These are phyloP conservation scores for Chionis minor DNA, from an alignment of 2,113 vertebrate species.

Conservation along the genomic window DNA sequence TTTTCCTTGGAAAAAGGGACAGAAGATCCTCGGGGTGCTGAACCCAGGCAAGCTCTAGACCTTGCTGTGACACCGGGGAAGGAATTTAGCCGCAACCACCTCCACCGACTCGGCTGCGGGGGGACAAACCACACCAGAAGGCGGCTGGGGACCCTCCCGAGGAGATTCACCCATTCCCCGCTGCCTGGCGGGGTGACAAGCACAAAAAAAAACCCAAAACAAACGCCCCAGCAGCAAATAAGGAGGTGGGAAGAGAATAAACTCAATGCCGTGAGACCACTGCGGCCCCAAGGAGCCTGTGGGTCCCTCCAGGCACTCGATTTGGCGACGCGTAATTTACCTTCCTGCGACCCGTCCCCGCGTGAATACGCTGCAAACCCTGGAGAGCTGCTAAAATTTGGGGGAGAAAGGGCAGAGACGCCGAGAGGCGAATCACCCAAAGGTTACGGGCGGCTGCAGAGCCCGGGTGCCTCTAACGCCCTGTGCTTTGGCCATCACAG, in stretches of 20 bases:
- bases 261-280: not conserved
- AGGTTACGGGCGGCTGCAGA: fast-evolving
- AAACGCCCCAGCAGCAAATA: not conserved
- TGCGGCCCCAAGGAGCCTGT: fast-evolving
- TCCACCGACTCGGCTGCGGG: not conserved
- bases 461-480: not conserved
- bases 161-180: not conserved
- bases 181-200: not conserved
- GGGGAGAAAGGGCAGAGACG: not conserved
- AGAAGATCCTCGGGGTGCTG: not conserved
- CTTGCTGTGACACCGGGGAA: fast-evolving
- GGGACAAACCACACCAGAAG: not conserved
- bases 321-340: not conserved
- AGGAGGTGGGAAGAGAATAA: not conserved
- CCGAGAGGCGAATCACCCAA: not conserved
- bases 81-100: no score
- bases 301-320: not conserved
- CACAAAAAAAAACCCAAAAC: not conserved
- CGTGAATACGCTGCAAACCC: fast-evolving
- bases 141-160: not conserved
- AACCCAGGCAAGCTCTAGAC: not conserved
- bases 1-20: not conserved
- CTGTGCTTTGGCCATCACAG: no score
- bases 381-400: not conserved
- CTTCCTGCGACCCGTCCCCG: not conserved